phyloP scores from a whole-genome alignment of 92 coral and sea anemone species.

The Isaurus tuberculatus region DNA sequence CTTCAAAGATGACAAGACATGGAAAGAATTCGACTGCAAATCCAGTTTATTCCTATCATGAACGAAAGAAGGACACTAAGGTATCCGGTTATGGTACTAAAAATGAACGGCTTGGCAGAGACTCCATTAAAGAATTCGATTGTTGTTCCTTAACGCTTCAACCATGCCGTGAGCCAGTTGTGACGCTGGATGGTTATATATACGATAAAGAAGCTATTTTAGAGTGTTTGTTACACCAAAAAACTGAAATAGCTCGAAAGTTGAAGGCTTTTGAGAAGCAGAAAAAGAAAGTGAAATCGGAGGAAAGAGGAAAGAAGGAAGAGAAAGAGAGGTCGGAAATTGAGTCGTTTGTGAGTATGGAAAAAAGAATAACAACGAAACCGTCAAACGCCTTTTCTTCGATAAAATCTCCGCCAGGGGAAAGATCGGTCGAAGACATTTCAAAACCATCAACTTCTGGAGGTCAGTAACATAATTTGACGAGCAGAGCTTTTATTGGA shows the following conservation, averaged over 20 bases:
- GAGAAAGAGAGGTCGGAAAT: slow-evolving; percentile 80
- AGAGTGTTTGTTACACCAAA: slow-evolving; percentile 94
- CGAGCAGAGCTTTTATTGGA: background rate
- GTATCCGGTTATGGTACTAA: slow-evolving; percentile 96
- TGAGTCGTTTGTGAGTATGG: slow-evolving; percentile 86
- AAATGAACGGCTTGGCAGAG: slow-evolving; percentile 92
- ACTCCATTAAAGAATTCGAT: slow-evolving; percentile 94
- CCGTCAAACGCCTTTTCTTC: slow-evolving; percentile 81
- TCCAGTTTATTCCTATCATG: slow-evolving; percentile 96
- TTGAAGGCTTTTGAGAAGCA: slow-evolving; percentile 95
- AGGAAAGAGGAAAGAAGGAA: slow-evolving; percentile 65
- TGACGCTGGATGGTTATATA: slow-evolving; percentile 84
- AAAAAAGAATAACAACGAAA: slow-evolving; percentile 88
- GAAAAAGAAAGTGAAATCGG: slow-evolving; percentile 76
- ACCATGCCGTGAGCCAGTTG: slow-evolving; percentile 94
- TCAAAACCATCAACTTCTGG: slow-evolving; percentile 73
- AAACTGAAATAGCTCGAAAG: slow-evolving; percentile 88
- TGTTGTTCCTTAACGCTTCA: slow-evolving; percentile 93
- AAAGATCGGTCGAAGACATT: slow-evolving; percentile 25
- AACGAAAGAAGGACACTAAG: slow-evolving; percentile 88
- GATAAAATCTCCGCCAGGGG: slow-evolving; percentile 46
- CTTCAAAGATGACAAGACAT: slow-evolving; percentile 85
- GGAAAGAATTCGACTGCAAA: slow-evolving; percentile 95
- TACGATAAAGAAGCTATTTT: slow-evolving; percentile 96
- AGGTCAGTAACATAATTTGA: slow-evolving; percentile 53